A percentile compares a stretch with the other conserved stretches of the same genome.
Evolutionary conservation across 1,140 invertebrate genomes (phyloP).

Genomic region (Bombus superbus): DNA sequence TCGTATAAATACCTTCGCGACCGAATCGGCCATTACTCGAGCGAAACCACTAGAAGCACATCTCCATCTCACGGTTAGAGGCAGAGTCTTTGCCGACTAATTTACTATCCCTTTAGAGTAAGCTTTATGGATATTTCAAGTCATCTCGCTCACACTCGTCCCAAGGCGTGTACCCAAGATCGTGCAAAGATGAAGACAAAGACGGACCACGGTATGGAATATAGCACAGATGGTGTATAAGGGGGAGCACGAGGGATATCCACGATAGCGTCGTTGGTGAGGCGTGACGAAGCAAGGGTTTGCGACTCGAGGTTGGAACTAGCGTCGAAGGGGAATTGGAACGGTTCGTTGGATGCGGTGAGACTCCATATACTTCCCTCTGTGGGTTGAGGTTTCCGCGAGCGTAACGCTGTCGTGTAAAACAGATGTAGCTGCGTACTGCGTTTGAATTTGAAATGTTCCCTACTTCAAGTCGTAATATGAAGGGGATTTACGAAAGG

Average conservation of each 20-base stretch:
- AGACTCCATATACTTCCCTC: conserved; percentile 5
- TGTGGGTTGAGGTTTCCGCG: conserved; percentile 17
- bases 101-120: conserved; percentile 24
- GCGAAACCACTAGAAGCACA: not conserved
- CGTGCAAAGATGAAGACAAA: not conserved
- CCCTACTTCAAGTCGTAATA: not conserved
- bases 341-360: conserved; percentile 10
- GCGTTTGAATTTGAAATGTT: conserved; percentile 39
- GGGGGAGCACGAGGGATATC: not conserved
- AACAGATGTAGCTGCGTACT: conserved; percentile 35
- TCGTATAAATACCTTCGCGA: conserved; percentile 4
- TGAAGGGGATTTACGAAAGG: not conserved
- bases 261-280: conserved; percentile 33
- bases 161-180: conserved; percentile 1
- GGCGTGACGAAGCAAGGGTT: conserved; percentile 21
- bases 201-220: not conserved
- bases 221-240: not conserved
- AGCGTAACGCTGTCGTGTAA: conserved; percentile 13
- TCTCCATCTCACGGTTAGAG: not conserved
- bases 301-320: not conserved
- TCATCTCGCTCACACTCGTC: not conserved
- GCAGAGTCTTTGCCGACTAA: conserved; percentile 25
- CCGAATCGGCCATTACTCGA: conserved; percentile 10
- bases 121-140: conserved; percentile 33
- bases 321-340: not conserved